Percentiles rank a stretch among this genome's conserved stretches.
These are phyloP conservation scores for Listronotus bonariensis DNA, from an alignment of 1,140 invertebrate genomes.

Conservation along the genomic window DNA sequence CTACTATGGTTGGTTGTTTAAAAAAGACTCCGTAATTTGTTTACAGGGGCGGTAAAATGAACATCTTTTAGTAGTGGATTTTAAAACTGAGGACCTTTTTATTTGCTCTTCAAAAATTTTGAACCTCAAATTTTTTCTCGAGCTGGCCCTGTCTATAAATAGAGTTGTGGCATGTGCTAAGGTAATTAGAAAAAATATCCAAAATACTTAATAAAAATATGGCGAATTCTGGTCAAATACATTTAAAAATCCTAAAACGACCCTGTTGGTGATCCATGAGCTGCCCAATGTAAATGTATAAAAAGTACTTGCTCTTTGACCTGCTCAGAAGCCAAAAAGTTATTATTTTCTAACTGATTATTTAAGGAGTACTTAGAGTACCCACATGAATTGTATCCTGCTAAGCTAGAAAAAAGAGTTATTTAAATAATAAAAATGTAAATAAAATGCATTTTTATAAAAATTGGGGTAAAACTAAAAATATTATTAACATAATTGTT, in stretches of 20 bases:
- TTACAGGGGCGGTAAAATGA: too few relatives aligned
- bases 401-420: slow-evolving; percentile 14
- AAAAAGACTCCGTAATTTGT: too few relatives aligned
- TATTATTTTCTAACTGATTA: slow-evolving; percentile 7
- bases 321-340: slow-evolving; percentile 15
- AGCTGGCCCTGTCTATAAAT: too few relatives aligned
- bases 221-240: too few relatives aligned
- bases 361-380: neutral
- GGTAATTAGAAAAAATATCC: too few relatives aligned
- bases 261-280: neutral
- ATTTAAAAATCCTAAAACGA: neutral
- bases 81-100: too few relatives aligned
- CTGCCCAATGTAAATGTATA: neutral
- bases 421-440: slow-evolving; percentile 2
- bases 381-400: slow-evolving; percentile 14
- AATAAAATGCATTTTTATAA: neutral
- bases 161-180: too few relatives aligned
- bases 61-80: too few relatives aligned
- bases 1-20: too few relatives aligned
- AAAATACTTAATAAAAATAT: too few relatives aligned
- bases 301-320: slow-evolving; percentile 19
- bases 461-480: neutral
- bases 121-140: too few relatives aligned
- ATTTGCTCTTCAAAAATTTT: too few relatives aligned
- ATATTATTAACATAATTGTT: neutral